Evolutionary conservation across 2,888 invertebrate genomes (phyloP), one percentile per base, ranked within the genome.

Genomic region (Silvanus unidentatus): DNA sequence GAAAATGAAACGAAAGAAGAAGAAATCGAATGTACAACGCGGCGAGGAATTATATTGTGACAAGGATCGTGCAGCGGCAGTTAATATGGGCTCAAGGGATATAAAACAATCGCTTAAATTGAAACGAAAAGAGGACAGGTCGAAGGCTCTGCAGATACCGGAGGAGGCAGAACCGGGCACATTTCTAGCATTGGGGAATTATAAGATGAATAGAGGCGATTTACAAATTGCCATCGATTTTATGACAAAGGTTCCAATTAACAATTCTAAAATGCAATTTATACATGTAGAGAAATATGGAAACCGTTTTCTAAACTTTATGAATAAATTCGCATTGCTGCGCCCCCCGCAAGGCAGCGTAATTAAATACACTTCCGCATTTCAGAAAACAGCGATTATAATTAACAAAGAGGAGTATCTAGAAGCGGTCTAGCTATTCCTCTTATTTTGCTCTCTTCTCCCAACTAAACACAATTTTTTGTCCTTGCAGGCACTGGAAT

Each of bases 11-110:
- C 35, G 36, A 1, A 40, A 52, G 22, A 43, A 41, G 14, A 46
- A 53, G 16, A 48, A 49, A 29, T 16, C 16, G 15, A 52, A 40
- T 9, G 49, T 48, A 16, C 45, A 49, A 14, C 58, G 59, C 54
- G 64, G 73, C 47, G 89, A 90, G 56, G 92, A 92, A 63, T 71
- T 88, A 14, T 93, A 91, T 62, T 92, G 91, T 13, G 93, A 93
- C 66, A 93, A 93, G 63, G 92, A 92, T 66, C 76, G 93, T 4
- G 93, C 92, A 0, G 92, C 93, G 0, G 91, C 92, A 0, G 91
- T 91, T 11, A 87, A 89, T 61, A 79, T 88, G 78, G 89, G 88
- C 0, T 84, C 82, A n/a, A 83, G 81, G 50, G 92, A 93, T 64
- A 92, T 93, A 50, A 93, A 93, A 63, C 85, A 87, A 54, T 88